Evolutionary conservation across 1,140 invertebrate genomes (phyloP).

Genomic region (Maconellicoccus hirsutus): DNA sequence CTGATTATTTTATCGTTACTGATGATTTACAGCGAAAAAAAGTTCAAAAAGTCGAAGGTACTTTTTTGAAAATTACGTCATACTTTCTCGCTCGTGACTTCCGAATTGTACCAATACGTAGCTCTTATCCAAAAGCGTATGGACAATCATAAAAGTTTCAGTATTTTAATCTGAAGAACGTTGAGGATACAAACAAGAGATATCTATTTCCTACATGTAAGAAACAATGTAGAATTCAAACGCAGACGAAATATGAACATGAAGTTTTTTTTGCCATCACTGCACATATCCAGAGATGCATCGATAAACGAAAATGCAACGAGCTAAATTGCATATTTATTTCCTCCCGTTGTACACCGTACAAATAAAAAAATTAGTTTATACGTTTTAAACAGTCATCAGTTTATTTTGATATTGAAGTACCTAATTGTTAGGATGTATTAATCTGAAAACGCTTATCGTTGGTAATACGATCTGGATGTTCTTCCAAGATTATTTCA

Average conservation of each 20-base stretch:
- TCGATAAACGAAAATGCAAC: constrained; percentile 2
- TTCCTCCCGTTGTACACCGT: not conserved
- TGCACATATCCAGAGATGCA: not conserved
- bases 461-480: not conserved
- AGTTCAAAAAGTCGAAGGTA: not conserved
- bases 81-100: not conserved
- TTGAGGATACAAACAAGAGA: not conserved
- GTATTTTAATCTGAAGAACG: no score
- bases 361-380: not conserved
- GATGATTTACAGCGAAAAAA: not conserved
- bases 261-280: not conserved
- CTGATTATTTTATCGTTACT: not conserved
- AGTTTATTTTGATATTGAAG: not conserved
- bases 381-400: not conserved
- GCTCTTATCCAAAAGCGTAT: not conserved
- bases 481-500: not conserved
- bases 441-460: not conserved
- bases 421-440: not conserved
- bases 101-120: not conserved
- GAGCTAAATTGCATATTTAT: not conserved
- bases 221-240: not conserved
- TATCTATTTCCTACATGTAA: not conserved
- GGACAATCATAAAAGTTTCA: not conserved
- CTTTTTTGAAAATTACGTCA: not conserved
- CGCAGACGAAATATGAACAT: not conserved